phyloP scores from a whole-genome alignment of 2,797 vertebrate genomes.

The Amblyraja radiata region DNA sequence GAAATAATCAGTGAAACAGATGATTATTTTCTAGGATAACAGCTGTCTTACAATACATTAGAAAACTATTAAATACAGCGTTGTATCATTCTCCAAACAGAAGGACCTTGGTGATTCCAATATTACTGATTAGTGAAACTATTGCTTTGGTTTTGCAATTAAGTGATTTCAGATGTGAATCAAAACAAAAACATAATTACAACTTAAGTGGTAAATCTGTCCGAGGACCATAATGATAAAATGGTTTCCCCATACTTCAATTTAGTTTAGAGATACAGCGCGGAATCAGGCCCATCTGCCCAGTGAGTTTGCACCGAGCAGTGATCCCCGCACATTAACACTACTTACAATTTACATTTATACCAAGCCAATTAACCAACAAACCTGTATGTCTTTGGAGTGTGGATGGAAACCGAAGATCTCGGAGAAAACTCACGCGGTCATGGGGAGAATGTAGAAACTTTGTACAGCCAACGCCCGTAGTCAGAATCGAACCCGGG shows the following conservation, averaged over 20 bases:
- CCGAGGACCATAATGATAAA: neutral
- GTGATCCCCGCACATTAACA: no score
- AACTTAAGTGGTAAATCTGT: neutral
- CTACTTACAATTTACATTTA: no score
- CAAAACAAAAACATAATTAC: neutral
- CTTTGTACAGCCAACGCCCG: no score
- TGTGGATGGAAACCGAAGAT: no score
- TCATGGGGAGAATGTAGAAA: no score
- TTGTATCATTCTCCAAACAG: neutral
- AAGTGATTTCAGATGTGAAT: neutral
- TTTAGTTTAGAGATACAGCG: no score
- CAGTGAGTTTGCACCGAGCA: no score
- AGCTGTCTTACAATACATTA: neutral
- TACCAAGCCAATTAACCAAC: no score
- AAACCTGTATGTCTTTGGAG: no score
- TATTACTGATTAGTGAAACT: neutral
- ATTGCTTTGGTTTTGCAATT: neutral
- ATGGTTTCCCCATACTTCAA: neutral
- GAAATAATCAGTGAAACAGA: neutral
- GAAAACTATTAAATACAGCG: neutral
- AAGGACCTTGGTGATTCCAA: neutral
- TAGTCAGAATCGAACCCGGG: no score
- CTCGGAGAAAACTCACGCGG: no score
- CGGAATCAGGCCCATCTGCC: no score
- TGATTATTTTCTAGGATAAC: neutral